These are phyloP conservation scores for Corvus moneduloides DNA, from an alignment of 2,113 vertebrate genomes.

Conservation along the genomic window DNA sequence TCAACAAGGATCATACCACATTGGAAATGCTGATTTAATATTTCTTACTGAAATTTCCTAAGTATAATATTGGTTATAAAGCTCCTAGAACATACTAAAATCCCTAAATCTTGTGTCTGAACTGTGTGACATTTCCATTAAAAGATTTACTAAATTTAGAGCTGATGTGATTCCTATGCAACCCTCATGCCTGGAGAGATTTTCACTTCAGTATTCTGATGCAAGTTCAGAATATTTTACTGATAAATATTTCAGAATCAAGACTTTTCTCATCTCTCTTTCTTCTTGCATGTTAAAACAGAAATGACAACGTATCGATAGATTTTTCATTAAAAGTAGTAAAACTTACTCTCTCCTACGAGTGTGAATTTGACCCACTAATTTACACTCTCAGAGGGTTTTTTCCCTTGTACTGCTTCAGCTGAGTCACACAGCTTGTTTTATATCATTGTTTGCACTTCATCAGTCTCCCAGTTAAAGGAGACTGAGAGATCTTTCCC, in stretches of 20 bases:
- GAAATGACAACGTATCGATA: not conserved
- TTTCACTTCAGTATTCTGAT: not conserved
- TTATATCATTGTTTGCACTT: not conserved
- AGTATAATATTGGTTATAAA: constrained; percentile 1
- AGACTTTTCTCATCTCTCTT: not conserved
- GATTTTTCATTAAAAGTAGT: not conserved
- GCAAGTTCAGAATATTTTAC: constrained; percentile 7
- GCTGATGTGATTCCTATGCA: constrained; percentile 5
- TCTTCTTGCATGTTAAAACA: not conserved
- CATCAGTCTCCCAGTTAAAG: not conserved
- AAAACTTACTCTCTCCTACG: not conserved
- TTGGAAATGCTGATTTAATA: constrained; percentile 7
- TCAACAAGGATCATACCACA: not conserved
- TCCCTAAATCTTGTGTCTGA: constrained; percentile 23
- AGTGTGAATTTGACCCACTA: not conserved
- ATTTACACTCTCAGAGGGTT: not conserved
- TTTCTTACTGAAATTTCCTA: not conserved
- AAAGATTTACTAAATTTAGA: constrained; percentile 50
- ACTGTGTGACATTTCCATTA: constrained; percentile 40
- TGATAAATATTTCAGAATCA: constrained; percentile 3
- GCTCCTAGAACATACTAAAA: not conserved
- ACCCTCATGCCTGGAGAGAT: not conserved
- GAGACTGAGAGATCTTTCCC: not conserved
- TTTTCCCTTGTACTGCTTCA: not conserved
- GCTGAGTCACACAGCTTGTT: not conserved